Conservation (phyloP, 2,113 vertebrate species). For the Stegastes partitus region DNA sequence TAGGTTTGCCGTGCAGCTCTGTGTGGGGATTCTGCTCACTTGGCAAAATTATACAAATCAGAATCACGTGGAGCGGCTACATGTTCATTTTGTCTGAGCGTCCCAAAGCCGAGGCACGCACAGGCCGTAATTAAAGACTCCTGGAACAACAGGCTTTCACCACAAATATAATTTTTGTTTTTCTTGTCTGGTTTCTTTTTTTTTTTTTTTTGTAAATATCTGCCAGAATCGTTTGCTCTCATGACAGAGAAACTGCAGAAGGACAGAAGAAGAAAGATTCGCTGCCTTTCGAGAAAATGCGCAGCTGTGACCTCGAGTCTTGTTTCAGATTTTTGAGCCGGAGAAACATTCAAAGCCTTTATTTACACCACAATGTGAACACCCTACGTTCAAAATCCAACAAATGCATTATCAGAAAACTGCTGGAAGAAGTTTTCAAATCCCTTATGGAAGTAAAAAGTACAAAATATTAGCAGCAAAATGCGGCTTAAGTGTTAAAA, state of each 20-base stretch:
- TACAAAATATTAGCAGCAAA: no score
- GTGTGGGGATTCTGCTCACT: slow-evolving; percentile 18
- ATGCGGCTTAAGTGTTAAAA: no score
- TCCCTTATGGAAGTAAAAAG: no score
- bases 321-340: not conserved
- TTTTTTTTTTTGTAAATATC: slow-evolving; percentile 42
- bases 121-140: slow-evolving; percentile 40
- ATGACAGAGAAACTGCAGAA: not conserved
- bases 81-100: slow-evolving; percentile 35
- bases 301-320: not conserved
- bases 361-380: no score
- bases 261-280: not conserved
- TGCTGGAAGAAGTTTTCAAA: no score
- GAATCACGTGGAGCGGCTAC: not conserved
- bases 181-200: slow-evolving; percentile 16
- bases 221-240: not conserved
- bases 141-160: slow-evolving; percentile 36
- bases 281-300: not conserved
- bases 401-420: no score
- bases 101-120: not conserved
- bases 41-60: slow-evolving; percentile 34
- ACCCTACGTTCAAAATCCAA: no score
- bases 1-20: slow-evolving; percentile 39
- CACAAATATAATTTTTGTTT: slow-evolving; percentile 22
- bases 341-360: no score